Percentiles rank a stretch among this genome's conserved stretches.
phyloP scores from a whole-genome alignment of 2,113 vertebrate species.

The Pipa parva region DNA sequence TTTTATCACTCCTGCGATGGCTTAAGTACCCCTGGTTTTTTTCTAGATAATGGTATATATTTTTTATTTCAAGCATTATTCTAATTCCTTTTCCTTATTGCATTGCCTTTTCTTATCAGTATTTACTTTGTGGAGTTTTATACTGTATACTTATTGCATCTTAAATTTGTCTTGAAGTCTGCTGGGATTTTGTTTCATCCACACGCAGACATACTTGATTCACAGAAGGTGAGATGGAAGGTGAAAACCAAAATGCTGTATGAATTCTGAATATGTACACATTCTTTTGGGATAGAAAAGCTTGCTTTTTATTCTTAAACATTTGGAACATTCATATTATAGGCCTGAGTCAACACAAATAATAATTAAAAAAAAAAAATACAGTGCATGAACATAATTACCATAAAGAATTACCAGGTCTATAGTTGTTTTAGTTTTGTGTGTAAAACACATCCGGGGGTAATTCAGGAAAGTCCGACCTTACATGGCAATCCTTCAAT shows the following conservation, averaged over 20 bases:
- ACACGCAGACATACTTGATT: slow-evolving; percentile 4
- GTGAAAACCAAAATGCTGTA: slow-evolving; percentile 16
- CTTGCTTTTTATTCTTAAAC: too few relatives aligned
- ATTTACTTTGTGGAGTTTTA: slow-evolving; percentile 11
- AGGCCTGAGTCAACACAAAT: too few relatives aligned
- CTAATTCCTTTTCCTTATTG: neutral
- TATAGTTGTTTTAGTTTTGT: too few relatives aligned
- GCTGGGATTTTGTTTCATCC: slow-evolving; percentile 16
- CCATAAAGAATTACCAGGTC: too few relatives aligned
- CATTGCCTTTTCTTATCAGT: slow-evolving; percentile 13
- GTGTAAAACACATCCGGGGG: too few relatives aligned
- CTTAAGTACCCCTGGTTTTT: slow-evolving; percentile 9
- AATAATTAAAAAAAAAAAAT: too few relatives aligned
- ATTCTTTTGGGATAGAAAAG: slow-evolving; percentile 7
- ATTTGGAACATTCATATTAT: too few relatives aligned
- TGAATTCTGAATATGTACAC: slow-evolving; percentile 3
- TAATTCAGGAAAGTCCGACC: too few relatives aligned
- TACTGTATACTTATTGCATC: slow-evolving; percentile 21
- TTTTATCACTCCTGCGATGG: slow-evolving; percentile 14
- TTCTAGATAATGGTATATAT: slow-evolving; percentile 16
- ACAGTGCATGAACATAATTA: too few relatives aligned
- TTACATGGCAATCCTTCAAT: too few relatives aligned
- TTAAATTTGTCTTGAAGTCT: slow-evolving; percentile 34
- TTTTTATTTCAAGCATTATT: neutral
- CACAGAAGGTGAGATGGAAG: slow-evolving; percentile 14